Evolutionary conservation across 2,797 vertebrate genomes (phyloP).

Genomic region (Miichthys miiuy): DNA sequence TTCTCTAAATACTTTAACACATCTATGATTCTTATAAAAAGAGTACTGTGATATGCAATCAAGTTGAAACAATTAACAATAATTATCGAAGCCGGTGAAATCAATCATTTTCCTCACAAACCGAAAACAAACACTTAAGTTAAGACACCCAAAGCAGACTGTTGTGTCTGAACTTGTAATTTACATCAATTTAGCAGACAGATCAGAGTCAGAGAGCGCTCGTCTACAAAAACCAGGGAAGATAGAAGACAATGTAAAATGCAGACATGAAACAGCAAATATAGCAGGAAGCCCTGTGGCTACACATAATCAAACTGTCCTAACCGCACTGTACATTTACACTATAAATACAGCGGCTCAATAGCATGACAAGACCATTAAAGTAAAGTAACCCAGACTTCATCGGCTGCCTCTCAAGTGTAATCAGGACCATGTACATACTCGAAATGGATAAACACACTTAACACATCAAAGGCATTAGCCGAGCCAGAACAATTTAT

Average conservation of each 20-base stretch:
- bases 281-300: slow-evolving; percentile 45
- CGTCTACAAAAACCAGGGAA: slow-evolving; percentile 30
- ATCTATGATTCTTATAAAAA: neutral
- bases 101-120: slow-evolving; percentile 33
- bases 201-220: slow-evolving; percentile 30
- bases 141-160: slow-evolving; percentile 41
- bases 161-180: slow-evolving; percentile 47
- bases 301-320: slow-evolving; percentile 60
- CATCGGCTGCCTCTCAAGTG: slow-evolving; percentile 53
- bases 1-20: neutral
- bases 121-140: slow-evolving; percentile 55
- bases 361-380: slow-evolving; percentile 59
- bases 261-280: slow-evolving; percentile 65
- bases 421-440: slow-evolving; percentile 45
- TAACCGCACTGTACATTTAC: slow-evolving; percentile 54
- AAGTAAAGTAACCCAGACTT: slow-evolving; percentile 56
- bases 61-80: slow-evolving; percentile 7
- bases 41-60: slow-evolving; percentile 8
- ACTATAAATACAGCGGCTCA: slow-evolving; percentile 56
- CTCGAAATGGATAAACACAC: slow-evolving; percentile 59
- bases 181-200: slow-evolving; percentile 43
- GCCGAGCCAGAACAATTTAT: slow-evolving; percentile 20
- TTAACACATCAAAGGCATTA: slow-evolving; percentile 39
- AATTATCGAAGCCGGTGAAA: slow-evolving; percentile 20
- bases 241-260: slow-evolving; percentile 54